Conservation (phyloP, 2,113 vertebrate species). For the Neomonachus schauinslandi region DNA sequence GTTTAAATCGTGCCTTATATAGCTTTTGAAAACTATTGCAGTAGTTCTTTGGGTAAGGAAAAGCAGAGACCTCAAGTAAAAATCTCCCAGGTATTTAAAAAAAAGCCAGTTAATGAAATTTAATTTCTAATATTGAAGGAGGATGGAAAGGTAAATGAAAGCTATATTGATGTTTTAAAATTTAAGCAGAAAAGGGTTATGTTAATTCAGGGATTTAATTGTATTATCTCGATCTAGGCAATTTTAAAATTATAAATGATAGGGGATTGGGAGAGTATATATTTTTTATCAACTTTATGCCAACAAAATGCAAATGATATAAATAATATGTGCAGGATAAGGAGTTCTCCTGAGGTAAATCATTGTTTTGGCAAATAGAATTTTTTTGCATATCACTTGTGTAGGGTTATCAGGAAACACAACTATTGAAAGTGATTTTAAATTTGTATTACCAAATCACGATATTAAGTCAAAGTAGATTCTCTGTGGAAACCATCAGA, state of each 20-base stretch:
- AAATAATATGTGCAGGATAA: not conserved
- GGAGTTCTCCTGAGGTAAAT: not conserved
- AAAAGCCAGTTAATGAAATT: not conserved
- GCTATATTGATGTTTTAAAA: conserved; percentile 5
- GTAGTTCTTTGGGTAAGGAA: not conserved
- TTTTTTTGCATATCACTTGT: not conserved
- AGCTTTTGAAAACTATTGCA: not conserved
- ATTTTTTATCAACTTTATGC: conserved; percentile 1
- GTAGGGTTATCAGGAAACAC: not conserved
- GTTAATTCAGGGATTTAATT: conserved; percentile 20
- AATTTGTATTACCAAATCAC: not conserved
- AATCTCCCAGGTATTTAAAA: conserved; percentile 9
- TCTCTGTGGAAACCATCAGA: not conserved
- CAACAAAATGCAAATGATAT: not conserved
- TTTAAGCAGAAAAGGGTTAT: conserved; percentile 33
- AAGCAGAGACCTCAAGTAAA: conserved; percentile 11
- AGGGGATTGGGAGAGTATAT: not conserved
- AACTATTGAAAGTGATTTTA: not conserved
- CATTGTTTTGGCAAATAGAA: not conserved
- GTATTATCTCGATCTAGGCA: not conserved
- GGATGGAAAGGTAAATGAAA: conserved; percentile 44
- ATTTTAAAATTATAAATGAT: conserved; percentile 29
- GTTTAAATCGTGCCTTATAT: not conserved
- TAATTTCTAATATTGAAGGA: conserved; percentile 28
- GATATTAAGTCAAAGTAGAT: not conserved